Base-by-base conservation (phyloP, 2,113 vertebrate genomes). In the Eclectus roratus region DNA sequence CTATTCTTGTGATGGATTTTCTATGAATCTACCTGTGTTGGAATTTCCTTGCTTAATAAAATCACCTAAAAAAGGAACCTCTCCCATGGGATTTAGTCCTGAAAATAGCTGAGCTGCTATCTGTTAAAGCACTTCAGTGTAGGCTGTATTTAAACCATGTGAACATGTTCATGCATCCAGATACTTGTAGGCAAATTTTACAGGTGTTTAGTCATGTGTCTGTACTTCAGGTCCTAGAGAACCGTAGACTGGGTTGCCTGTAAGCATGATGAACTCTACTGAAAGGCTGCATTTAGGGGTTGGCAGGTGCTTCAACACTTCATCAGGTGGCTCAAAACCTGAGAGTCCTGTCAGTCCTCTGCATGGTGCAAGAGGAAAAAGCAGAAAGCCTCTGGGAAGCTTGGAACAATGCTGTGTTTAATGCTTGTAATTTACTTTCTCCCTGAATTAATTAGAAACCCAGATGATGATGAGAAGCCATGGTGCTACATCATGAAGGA, bases 401-500 rank as follows among this genome's bases (percentile, higher is more conserved):
- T 79, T 89, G 56, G 31, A 85, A 63, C 8, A 43, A 13, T 18
- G 8, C 17, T 56, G 47, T 81, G 21, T 20, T 63, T 91, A 87
- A 93, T 58, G 56, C 17, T 69, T 91, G 25, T 69, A 64, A 93
- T 92, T 84, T 68, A 35, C 43, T 94, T 19, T 89, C 74, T 46
- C 39, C 13, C 28, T 78, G 69, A 89, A 92, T 61, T 65, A 27
- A 70, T 49, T 97, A 99, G 99, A 97, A 99, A 99, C 96, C 99
- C 99, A 14, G 99, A 99, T 85, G 85, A 96, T 19, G 99, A 99
- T 84, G 97, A 98, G 79, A 97, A 83, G 84, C 99, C 99, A 1
- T 99, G 99, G 99, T 99, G 99, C 95, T 99, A 99, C 92, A 98
- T 98, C 37, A 92, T 98, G 93, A 98, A 97, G 92, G 96, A 98